A percentile compares a stretch with the other conserved stretches of the same genome.
Conservation (phyloP, 2,113 vertebrate genomes). For the Tyto alba region DNA sequence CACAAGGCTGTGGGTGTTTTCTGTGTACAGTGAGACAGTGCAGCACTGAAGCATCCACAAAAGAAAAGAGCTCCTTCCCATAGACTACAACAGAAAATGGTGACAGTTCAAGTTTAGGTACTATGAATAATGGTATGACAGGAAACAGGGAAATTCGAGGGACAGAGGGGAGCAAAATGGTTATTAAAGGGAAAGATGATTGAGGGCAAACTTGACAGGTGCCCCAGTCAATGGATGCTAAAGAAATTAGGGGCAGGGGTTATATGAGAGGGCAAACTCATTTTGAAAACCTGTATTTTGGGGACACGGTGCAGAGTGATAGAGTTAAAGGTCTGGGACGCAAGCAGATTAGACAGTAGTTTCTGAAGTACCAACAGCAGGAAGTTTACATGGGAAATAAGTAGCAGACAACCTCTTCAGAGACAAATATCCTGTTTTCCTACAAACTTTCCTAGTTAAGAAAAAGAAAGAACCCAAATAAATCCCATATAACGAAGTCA, state of each 20-base stretch:
- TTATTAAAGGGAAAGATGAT: background rate
- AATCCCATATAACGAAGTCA: conserved; percentile 15
- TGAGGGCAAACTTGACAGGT: background rate
- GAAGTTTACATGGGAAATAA: conserved; percentile 55
- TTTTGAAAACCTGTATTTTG: background rate
- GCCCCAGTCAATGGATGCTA: background rate
- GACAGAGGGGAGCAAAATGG: background rate
- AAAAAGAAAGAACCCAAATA: conserved; percentile 52
- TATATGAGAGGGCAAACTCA: background rate
- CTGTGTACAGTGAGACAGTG: background rate
- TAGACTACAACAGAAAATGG: background rate
- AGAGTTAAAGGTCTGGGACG: background rate
- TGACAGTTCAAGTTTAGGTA: background rate
- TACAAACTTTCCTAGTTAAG: conserved; percentile 30
- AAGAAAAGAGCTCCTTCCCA: background rate
- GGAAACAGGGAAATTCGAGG: background rate
- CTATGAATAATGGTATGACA: background rate
- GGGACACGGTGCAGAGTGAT: background rate
- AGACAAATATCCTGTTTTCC: conserved; percentile 51
- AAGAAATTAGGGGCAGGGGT: background rate
- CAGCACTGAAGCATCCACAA: background rate
- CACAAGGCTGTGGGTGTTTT: background rate
- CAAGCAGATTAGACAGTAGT: background rate
- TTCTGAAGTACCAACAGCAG: conserved; percentile 30
- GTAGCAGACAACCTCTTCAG: conserved; percentile 30